Evolutionary conservation across 2,797 vertebrate genomes (phyloP).

Genomic region (Pygocentrus nattereri): DNA sequence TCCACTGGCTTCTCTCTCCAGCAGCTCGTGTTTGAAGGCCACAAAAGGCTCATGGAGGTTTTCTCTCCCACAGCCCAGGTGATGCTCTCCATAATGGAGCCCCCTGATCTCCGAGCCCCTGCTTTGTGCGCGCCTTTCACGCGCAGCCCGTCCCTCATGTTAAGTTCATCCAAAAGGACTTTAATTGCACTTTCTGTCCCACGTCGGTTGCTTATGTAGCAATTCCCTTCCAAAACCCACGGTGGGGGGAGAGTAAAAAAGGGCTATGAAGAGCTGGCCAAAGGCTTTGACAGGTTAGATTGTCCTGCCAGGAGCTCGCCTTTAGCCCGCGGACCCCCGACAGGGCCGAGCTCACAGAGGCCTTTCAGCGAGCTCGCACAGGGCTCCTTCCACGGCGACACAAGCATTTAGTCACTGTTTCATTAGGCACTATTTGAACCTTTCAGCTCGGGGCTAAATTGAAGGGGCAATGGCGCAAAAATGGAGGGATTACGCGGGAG

Average conservation of each 20-base stretch:
- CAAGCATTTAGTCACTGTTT: constrained; percentile 96
- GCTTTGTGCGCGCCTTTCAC: constrained; percentile 78
- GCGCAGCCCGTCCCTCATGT: constrained; percentile 66
- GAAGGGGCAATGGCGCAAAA: constrained; percentile 87
- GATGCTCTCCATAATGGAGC: constrained; percentile 61
- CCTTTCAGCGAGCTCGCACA: constrained; percentile 87
- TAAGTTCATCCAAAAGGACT: constrained; percentile 80
- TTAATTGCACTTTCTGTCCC: constrained; percentile 88
- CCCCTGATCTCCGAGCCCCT: constrained; percentile 66
- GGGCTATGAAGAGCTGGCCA: constrained; percentile 76
- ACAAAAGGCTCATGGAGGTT: constrained; percentile 69
- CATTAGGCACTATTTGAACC: constrained; percentile 98
- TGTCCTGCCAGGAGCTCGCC: constrained; percentile 81
- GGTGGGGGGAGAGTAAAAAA: constrained; percentile 57
- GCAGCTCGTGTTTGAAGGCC: constrained; percentile 58
- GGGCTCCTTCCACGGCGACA: constrained; percentile 83
- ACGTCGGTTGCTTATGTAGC: constrained; percentile 84
- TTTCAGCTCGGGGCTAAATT: constrained; percentile 97
- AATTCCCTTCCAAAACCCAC: constrained; percentile 73
- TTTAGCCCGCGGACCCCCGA: constrained; percentile 78
- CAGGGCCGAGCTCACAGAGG: constrained; percentile 72
- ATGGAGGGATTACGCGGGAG: constrained; percentile 93
- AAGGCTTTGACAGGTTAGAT: constrained; percentile 84
- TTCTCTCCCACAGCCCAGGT: constrained; percentile 61
- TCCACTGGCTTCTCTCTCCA: constrained; percentile 31